A percentile compares a stretch with the other conserved stretches of the same genome.
Conservation (phyloP, 2,888 invertebrate species). For the Carpatolechia fugitivella region DNA sequence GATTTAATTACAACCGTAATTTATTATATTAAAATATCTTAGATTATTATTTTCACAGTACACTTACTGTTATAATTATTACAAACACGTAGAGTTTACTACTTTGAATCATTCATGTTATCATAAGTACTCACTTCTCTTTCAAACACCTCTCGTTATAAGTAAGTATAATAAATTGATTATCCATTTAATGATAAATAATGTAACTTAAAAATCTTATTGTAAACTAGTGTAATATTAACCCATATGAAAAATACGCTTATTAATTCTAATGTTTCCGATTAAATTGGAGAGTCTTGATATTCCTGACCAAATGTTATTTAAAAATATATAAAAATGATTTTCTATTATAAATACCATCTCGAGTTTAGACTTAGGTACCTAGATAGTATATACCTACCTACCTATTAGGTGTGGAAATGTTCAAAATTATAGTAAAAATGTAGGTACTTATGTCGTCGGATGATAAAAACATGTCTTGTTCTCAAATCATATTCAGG, state of each 20-base stretch:
- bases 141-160: conserved; percentile 28
- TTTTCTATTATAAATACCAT: conserved; percentile 62
- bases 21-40: too few species aligned
- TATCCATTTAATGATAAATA: conserved; percentile 25
- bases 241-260: conserved; percentile 77
- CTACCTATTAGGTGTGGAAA: conserved; percentile 16
- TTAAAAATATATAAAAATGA: conserved; percentile 57
- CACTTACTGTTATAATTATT: too few species aligned
- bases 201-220: conserved; percentile 33
- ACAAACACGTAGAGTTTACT: too few species aligned
- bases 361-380: conserved; percentile 61
- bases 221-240: conserved; percentile 52
- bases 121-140: conserved; percentile 43
- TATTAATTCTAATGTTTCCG: conserved; percentile 79
- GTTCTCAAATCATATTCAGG: not conserved
- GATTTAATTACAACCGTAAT: too few species aligned
- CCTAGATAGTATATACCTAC: conserved; percentile 36
- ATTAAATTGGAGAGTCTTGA: conserved; percentile 75
- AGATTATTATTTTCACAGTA: too few species aligned
- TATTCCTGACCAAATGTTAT: conserved; percentile 78
- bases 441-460: not conserved
- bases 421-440: conserved; percentile 33
- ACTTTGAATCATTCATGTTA: not conserved
- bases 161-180: conserved; percentile 11
- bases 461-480: too few species aligned